Evolutionary conservation across 2,113 vertebrate species (phyloP), one percentile per base, ranked within the genome.

Genomic region (Myodes glareolus): DNA sequence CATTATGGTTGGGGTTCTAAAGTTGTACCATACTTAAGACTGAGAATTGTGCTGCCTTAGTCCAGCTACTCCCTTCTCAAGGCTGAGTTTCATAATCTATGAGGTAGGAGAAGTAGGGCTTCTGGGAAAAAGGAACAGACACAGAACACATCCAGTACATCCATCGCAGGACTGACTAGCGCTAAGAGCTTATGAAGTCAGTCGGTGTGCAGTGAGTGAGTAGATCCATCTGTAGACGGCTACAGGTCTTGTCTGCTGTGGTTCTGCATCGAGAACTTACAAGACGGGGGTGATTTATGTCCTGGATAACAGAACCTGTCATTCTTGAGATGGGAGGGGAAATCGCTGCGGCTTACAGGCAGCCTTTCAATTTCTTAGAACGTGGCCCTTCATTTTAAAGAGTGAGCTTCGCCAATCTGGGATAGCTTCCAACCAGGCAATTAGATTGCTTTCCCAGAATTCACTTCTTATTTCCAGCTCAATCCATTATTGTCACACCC

Each of bases 381-480:
- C 61, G 65, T 58, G 42, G 89, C 75, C 72, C 70, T 97, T 93
- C 45, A 93, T 92, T 92, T 95, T 89, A 91, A 85, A 92, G 45
- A 82, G 36, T 86, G 95, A 92, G 75, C 92, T 82, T 81, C 14
- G 76, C 92, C 97, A 95, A 76, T 96, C 95, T 97, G 97, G 97
- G 97, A 96, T 92, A 86, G 77, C 36, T 93, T 96, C 97, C 97
- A 97, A 68, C 85, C 14, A 94, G 90, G 77, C 94, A 92, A 96
- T 98, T 97, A 97, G 76, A 96, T 61, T 67, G 47, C 33, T 61
- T 98, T 97, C 92, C 96, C 95, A 96, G 95, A 97, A 97, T 87
- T 95, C 7, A 13, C 91, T 93, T 95, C 91, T 94, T 92, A 95
- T 93, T 96, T 89, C 91, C 61, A 63, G 89, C 58, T 61, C 94